Percentiles rank a stretch among this genome's conserved stretches.
These are phyloP conservation scores for Dryobota labecula DNA, from an alignment of 2,888 invertebrate genomes.

Conservation along the genomic window DNA sequence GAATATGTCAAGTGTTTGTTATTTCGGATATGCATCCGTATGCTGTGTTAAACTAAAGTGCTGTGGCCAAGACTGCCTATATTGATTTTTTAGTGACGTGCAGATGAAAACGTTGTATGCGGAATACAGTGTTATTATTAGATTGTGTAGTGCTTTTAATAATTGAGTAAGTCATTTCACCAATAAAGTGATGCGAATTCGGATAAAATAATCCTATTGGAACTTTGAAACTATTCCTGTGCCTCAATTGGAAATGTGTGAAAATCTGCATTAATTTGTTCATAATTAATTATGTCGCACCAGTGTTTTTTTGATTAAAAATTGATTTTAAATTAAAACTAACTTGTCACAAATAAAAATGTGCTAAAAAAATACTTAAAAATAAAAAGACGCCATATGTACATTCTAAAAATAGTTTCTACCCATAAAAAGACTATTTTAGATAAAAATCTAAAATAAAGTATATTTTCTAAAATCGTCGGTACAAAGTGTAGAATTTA, in stretches of 20 bases:
- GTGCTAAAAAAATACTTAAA: constrained; percentile 1
- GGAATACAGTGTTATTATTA: constrained; percentile 84
- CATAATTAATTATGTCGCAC: constrained; percentile 55
- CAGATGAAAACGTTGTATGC: constrained; percentile 78
- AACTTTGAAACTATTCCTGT: constrained; percentile 49
- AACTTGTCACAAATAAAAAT: not conserved
- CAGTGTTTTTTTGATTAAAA: constrained; percentile 4
- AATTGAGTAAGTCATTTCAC: constrained; percentile 61
- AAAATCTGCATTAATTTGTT: constrained; percentile 60
- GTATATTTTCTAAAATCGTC: not conserved
- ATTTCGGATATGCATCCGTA: constrained; percentile 51
- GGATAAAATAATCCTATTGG: constrained; percentile 22
- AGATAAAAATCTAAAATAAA: constrained; percentile 16
- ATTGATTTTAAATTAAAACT: not conserved
- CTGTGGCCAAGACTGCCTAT: constrained; percentile 65
- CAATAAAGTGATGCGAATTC: constrained; percentile 9
- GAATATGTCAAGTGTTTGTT: constrained; percentile 49
- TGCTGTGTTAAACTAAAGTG: constrained; percentile 59
- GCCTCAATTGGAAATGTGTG: constrained; percentile 50
- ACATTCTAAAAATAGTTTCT: constrained; percentile 54
- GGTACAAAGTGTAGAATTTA: constrained; percentile 1
- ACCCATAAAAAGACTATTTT: constrained; percentile 19
- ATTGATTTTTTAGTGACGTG: constrained; percentile 88
- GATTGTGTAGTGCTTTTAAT: constrained; percentile 72
- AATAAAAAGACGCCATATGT: constrained; percentile 58